Evolutionary conservation across 1,140 invertebrate genomes (phyloP).

Genomic region (Eumaeus atala): DNA sequence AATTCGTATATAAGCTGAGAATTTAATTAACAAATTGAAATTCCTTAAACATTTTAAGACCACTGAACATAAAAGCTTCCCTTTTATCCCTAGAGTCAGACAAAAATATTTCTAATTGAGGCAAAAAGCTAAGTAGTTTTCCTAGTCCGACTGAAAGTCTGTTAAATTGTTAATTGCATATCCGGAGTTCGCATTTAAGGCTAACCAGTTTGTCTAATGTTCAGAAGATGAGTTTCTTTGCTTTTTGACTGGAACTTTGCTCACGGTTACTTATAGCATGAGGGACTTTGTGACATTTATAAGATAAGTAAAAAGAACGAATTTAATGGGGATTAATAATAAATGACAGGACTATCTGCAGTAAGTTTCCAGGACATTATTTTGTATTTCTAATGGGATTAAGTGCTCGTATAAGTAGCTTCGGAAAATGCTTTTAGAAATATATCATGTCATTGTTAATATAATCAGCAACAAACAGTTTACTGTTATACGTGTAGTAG

Average conservation of each 20-base stretch:
- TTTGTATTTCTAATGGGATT: too few relatives aligned
- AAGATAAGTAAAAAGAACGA: slow-evolving; percentile 3
- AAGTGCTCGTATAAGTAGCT: too few relatives aligned
- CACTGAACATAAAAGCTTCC: background rate
- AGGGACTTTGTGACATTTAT: slow-evolving; percentile 13
- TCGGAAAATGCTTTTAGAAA: too few relatives aligned
- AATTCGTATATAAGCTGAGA: background rate
- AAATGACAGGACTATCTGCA: too few relatives aligned
- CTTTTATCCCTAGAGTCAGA: slow-evolving; percentile 14
- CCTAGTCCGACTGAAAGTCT: slow-evolving; percentile 38
- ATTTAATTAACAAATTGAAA: background rate
- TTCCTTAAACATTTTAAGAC: background rate
- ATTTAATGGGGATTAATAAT: slow-evolving; percentile 13
- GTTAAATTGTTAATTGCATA: slow-evolving; percentile 59
- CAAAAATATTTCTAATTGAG: slow-evolving; percentile 29
- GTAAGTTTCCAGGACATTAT: too few relatives aligned
- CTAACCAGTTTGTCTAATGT: slow-evolving; percentile 36
- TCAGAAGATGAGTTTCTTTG: slow-evolving; percentile 39
- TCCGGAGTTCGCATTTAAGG: slow-evolving; percentile 49
- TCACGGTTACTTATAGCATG: slow-evolving; percentile 11
- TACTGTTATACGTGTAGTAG: too few relatives aligned
- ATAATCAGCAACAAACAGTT: too few relatives aligned
- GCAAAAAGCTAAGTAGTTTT: slow-evolving; percentile 48
- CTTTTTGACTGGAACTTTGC: slow-evolving; percentile 26
- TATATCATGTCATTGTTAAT: too few relatives aligned